Evolutionary conservation across 2,113 vertebrate species (phyloP).

Genomic region (Athene noctua): DNA sequence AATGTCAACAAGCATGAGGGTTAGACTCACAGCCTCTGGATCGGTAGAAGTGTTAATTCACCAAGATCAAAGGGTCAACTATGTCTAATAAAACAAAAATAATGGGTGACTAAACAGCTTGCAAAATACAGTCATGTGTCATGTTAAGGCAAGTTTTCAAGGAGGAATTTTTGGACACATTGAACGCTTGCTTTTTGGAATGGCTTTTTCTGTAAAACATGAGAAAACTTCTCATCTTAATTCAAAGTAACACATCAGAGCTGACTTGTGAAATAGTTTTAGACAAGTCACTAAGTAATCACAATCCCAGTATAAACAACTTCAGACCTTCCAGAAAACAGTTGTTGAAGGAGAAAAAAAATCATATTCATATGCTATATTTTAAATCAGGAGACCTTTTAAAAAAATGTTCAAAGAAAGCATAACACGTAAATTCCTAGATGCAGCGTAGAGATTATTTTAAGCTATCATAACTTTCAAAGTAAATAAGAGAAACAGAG

Average conservation of each 20-base stretch:
- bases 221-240: not conserved
- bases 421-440: not conserved
- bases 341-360: not conserved
- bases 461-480: not conserved
- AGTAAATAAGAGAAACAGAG: not conserved
- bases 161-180: not conserved
- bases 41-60: constrained; percentile 17
- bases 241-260: not conserved
- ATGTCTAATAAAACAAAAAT: constrained; percentile 2
- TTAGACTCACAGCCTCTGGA: not conserved
- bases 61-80: constrained; percentile 5
- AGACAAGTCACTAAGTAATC: not conserved
- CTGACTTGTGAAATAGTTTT: not conserved
- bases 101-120: constrained; percentile 2
- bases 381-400: not conserved
- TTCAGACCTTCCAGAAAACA: not conserved
- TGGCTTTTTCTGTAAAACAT: not conserved
- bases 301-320: not conserved
- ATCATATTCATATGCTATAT: not conserved
- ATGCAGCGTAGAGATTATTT: not conserved
- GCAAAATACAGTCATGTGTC: not conserved
- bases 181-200: not conserved
- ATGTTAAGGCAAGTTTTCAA: constrained; percentile 10
- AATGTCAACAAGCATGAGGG: not conserved
- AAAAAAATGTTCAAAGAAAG: not conserved